Conservation (phyloP, 2,797 vertebrate genomes). For the Pyrocephalus nanus region DNA sequence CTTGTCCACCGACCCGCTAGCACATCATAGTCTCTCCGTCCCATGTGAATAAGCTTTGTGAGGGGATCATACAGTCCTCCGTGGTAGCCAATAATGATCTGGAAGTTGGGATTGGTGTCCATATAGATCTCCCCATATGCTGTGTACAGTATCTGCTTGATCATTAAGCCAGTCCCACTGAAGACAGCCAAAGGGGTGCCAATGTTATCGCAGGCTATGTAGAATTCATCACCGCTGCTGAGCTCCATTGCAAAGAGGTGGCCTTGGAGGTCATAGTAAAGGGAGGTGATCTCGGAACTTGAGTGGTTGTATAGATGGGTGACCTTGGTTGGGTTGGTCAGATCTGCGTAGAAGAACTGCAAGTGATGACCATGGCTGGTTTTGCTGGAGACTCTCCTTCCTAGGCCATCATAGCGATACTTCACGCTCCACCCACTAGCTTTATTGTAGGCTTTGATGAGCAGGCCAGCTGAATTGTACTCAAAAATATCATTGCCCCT, state of each 20-base stretch:
- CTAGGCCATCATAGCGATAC: slow-evolving; percentile 94
- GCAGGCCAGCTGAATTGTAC: slow-evolving; percentile 92
- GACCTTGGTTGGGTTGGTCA: slow-evolving; percentile 93
- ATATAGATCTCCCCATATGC: slow-evolving; percentile 97
- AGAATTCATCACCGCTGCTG: slow-evolving; percentile 96
- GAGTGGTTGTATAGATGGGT: slow-evolving; percentile 99
- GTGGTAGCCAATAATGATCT: slow-evolving; percentile 93
- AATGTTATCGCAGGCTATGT: slow-evolving; percentile 96
- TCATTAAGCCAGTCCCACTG: slow-evolving; percentile 94
- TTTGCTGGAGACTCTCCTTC: slow-evolving; percentile 92
- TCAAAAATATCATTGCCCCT: slow-evolving; percentile 93
- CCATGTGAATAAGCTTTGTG: slow-evolving; percentile 95
- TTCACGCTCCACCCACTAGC: slow-evolving; percentile 88
- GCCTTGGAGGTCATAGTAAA: slow-evolving; percentile 98
- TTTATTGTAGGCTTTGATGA: slow-evolving; percentile 93
- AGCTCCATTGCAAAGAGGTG: slow-evolving; percentile 99
- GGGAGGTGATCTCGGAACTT: slow-evolving; percentile 95
- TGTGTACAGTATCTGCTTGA: slow-evolving; percentile 94
- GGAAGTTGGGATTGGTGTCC: slow-evolving; percentile 95
- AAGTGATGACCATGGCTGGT: slow-evolving; percentile 89
- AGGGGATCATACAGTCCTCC: slow-evolving; percentile 96
- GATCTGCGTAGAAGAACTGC: slow-evolving; percentile 97
- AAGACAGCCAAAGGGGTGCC: slow-evolving; percentile 97
- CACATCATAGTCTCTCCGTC: slow-evolving; percentile 92
- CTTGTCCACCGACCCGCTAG: slow-evolving; percentile 96